A percentile compares a stretch with the other conserved stretches of the same genome.
Evolutionary conservation across 2,797 vertebrate genomes (phyloP).

Genomic region (Chiloscyllium punctatum): DNA sequence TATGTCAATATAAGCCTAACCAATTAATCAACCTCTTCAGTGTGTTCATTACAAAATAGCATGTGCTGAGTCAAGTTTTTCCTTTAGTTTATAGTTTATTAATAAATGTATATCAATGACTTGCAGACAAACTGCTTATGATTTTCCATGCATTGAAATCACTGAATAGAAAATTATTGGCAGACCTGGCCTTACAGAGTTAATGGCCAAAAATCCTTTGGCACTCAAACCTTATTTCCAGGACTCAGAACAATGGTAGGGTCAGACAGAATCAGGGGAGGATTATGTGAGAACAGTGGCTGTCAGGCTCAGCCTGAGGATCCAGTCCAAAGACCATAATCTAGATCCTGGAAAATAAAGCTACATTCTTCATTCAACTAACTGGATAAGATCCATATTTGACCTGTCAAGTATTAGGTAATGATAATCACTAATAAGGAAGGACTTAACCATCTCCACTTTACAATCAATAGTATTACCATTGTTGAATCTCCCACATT

Average conservation of each 20-base stretch:
- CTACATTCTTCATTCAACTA: background rate
- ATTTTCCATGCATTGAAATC: slow-evolving; percentile 8
- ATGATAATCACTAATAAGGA: background rate
- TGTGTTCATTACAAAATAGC: background rate
- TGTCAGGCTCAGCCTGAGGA: background rate
- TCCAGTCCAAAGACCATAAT: background rate
- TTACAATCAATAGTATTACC: background rate
- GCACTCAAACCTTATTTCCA: background rate
- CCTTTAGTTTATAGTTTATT: background rate
- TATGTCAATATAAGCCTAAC: background rate
- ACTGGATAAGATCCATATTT: background rate
- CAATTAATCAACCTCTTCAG: background rate
- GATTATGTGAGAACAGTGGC: background rate
- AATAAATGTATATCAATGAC: background rate
- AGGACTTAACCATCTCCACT: background rate
- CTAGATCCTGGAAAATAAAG: background rate
- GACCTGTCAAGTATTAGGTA: background rate
- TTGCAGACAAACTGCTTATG: background rate
- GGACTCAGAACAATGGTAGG: background rate
- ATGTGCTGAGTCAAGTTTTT: background rate
- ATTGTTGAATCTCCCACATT: background rate
- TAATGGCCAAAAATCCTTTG: background rate
- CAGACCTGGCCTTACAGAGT: background rate
- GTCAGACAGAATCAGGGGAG: background rate
- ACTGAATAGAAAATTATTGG: background rate